Evolutionary conservation across 2,888 invertebrate species (phyloP).

Genomic region (Cheilosia urbana): DNA sequence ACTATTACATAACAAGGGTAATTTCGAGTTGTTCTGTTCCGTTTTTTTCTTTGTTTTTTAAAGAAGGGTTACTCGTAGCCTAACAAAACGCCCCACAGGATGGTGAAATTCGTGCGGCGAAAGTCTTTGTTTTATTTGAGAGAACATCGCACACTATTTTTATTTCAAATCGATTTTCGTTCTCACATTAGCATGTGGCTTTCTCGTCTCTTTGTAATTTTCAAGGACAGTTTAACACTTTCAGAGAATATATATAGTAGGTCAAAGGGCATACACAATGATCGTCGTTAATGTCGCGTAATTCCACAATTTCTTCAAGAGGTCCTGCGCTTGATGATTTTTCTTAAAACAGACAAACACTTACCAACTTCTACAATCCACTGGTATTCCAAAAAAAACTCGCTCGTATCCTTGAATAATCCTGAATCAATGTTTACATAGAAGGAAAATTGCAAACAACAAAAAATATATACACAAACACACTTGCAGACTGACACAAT

Average conservation of each 20-base stretch:
- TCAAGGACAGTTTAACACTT: conserved; percentile 18
- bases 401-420: conserved; percentile 32
- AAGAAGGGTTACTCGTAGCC: not conserved
- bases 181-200: not conserved
- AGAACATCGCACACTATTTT: not conserved
- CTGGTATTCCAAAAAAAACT: conserved; percentile 32
- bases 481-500: not conserved
- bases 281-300: conserved; percentile 8
- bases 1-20: conserved; percentile 59
- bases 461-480: not conserved
- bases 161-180: conserved; percentile 20
- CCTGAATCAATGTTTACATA: conserved; percentile 11
- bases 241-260: not conserved
- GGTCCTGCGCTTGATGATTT: conserved; percentile 25
- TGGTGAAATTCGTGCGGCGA: not conserved
- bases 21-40: conserved; percentile 23
- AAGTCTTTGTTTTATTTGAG: not conserved
- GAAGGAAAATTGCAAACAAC: not conserved
- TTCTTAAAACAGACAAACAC: not conserved
- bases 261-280: conserved; percentile 24
- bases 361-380: conserved; percentile 37
- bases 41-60: not conserved
- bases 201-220: not conserved
- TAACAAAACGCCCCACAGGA: not conserved
- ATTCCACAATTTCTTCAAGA: conserved; percentile 41